These are phyloP conservation scores for Rhinichthys osculus DNA, from an alignment of 2,797 vertebrate species.

Conservation along the genomic window DNA sequence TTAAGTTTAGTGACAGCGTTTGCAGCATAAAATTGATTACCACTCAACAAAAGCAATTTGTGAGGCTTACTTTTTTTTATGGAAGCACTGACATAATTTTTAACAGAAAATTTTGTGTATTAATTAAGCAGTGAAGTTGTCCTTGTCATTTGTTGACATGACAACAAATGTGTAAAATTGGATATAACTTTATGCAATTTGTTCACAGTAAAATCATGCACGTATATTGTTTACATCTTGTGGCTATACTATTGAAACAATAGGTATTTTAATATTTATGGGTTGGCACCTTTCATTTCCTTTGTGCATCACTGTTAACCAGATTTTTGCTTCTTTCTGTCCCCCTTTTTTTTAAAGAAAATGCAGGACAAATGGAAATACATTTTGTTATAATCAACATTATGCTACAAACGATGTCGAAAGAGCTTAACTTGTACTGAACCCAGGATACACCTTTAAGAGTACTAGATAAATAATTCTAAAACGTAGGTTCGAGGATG, in stretches of 20 bases:
- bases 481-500: conserved; percentile 7
- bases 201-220: background rate
- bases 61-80: background rate
- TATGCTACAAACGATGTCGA: background rate
- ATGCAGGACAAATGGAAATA: background rate
- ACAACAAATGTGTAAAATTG: background rate
- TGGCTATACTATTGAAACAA: background rate
- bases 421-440: background rate
- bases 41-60: background rate
- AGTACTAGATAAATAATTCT: conserved; percentile 13
- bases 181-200: background rate
- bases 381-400: background rate
- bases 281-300: background rate
- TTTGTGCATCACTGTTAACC: background rate
- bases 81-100: background rate
- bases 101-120: background rate
- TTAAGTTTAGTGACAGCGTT: background rate
- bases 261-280: background rate
- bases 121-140: background rate
- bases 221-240: background rate
- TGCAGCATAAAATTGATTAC: background rate
- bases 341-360: background rate
- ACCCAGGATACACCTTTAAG: background rate
- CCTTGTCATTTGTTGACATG: background rate
- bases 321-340: background rate